These are phyloP conservation scores for Sinosuthora webbiana DNA, from an alignment of 2,113 vertebrate genomes.

Conservation along the genomic window DNA sequence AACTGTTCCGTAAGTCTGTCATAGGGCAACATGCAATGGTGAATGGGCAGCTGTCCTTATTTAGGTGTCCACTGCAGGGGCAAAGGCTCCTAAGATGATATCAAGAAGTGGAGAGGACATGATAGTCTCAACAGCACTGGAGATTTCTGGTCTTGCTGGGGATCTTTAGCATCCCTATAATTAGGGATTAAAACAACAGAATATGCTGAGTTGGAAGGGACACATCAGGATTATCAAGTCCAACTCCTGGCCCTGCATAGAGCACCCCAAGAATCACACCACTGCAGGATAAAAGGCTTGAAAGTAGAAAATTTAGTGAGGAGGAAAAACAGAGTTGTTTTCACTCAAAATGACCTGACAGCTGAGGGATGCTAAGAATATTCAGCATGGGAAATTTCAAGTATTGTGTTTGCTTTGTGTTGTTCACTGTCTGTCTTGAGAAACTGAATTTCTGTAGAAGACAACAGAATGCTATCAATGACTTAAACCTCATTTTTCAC, in stretches of 20 bases:
- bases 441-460: neutral
- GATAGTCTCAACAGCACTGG: neutral
- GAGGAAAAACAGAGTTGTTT: neutral
- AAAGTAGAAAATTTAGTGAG: neutral
- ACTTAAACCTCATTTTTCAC: neutral
- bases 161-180: neutral
- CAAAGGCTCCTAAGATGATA: neutral
- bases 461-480: neutral
- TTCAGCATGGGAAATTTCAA: neutral
- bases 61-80: neutral
- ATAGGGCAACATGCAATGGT: rapidly evolving
- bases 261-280: neutral
- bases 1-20: neutral
- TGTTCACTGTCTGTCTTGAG: neutral
- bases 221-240: neutral
- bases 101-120: neutral
- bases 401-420: neutral
- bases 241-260: neutral
- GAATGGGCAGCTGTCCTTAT: neutral
- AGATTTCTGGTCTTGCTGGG: neutral
- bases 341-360: neutral
- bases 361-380: neutral
- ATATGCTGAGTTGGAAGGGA: neutral
- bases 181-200: neutral
- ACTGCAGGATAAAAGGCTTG: neutral